Percentiles rank a stretch among this genome's conserved stretches.
These are phyloP conservation scores for Ochotona princeps DNA, from an alignment of 2,113 vertebrate species.

Conservation along the genomic window DNA sequence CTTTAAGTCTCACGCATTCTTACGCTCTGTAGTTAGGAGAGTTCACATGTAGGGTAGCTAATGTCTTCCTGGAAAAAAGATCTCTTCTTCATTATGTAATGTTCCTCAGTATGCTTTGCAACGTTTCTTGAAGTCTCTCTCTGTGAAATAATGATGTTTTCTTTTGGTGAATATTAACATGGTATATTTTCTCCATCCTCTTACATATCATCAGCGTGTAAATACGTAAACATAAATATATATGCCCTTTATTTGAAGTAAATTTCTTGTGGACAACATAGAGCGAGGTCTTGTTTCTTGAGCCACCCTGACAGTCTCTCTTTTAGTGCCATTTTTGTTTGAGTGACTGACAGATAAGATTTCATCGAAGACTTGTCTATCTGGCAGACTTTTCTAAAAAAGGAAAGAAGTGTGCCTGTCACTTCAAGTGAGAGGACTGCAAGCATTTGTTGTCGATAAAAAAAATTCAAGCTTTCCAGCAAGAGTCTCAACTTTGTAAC, in stretches of 20 bases:
- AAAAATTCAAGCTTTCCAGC: constrained; percentile 23
- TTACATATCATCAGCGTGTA: background rate
- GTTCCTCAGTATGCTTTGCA: background rate
- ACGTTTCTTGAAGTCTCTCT: background rate
- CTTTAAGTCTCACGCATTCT: background rate
- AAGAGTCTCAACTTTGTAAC: constrained; percentile 37
- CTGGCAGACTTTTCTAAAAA: constrained; percentile 22
- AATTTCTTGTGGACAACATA: background rate
- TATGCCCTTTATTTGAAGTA: background rate
- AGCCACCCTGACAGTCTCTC: background rate
- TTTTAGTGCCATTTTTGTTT: background rate
- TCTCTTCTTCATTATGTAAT: background rate
- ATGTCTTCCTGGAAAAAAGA: background rate
- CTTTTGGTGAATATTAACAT: background rate
- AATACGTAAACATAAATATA: too few relatives aligned
- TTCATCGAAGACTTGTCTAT: background rate
- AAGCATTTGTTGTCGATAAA: constrained; percentile 23
- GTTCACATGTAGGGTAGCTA: too few relatives aligned
- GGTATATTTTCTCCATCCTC: background rate
- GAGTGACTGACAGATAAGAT: background rate
- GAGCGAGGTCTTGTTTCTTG: background rate
- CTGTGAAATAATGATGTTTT: background rate
- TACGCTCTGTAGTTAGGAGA: background rate
- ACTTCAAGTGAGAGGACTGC: constrained; percentile 26
- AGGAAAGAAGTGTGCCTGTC: background rate